phyloP scores from a whole-genome alignment of 2,113 vertebrate genomes.

The Macrotus californicus region DNA sequence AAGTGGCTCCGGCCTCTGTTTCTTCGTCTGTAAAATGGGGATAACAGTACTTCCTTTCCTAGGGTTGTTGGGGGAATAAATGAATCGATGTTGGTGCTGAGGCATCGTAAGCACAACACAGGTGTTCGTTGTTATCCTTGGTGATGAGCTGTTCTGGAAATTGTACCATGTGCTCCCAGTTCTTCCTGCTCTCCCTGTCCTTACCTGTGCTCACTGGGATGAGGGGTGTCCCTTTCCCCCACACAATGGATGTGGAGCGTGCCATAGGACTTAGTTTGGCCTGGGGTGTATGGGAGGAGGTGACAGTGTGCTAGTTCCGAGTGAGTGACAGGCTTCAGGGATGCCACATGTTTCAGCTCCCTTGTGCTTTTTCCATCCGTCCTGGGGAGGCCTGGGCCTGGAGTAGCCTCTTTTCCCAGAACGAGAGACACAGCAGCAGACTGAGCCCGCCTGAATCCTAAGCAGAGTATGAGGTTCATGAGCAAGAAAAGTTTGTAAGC shows the following conservation, averaged over 20 bases:
- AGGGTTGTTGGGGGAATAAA: background rate
- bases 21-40: background rate
- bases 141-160: background rate
- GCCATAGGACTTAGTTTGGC: background rate
- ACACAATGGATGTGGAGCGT: background rate
- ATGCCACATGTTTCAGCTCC: background rate
- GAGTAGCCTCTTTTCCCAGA: background rate
- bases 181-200: background rate
- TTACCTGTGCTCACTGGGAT: background rate
- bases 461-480: background rate
- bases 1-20: background rate
- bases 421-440: background rate
- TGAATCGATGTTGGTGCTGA: background rate
- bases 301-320: fast-evolving
- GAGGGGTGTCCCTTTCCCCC: background rate
- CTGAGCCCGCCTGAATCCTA: background rate
- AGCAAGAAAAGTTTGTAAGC: background rate
- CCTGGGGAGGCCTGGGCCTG: background rate
- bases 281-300: background rate
- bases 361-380: background rate
- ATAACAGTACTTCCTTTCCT: background rate
- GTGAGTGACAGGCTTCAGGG: background rate
- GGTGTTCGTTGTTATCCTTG: too few relatives aligned
- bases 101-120: background rate
- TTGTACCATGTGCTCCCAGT: background rate